phyloP scores from a whole-genome alignment of 2,888 invertebrate genomes.

The Drosophila prolongata region DNA sequence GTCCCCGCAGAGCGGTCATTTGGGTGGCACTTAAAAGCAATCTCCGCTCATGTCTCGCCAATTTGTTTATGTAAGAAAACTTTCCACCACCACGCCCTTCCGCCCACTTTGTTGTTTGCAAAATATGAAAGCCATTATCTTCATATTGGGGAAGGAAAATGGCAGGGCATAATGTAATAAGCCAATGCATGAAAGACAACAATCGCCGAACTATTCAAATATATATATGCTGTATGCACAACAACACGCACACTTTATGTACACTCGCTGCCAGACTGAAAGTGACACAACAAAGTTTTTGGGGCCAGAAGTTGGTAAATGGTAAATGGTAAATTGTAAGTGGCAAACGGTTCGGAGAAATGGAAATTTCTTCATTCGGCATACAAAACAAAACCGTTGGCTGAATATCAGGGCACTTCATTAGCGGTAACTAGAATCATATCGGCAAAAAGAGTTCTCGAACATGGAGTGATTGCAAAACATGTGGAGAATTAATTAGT shows the following conservation, averaged over 20 bases:
- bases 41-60: conserved; percentile 12
- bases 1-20: conserved; percentile 1
- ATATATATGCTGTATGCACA: not conserved
- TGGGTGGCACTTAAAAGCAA: conserved; percentile 2
- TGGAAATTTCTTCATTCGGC: conserved; percentile 6
- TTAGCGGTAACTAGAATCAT: conserved; percentile 7
- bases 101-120: conserved; percentile 33
- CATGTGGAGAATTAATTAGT: not conserved
- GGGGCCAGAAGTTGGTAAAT: conserved; percentile 11
- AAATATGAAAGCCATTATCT: conserved; percentile 67
- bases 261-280: conserved; percentile 10
- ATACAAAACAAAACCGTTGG: conserved; percentile 11
- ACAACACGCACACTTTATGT: not conserved
- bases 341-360: conserved; percentile 9
- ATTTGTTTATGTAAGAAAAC: conserved; percentile 18
- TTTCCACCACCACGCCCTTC: conserved; percentile 1
- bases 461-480: not conserved
- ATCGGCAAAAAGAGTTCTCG: not conserved
- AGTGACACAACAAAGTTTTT: conserved; percentile 29
- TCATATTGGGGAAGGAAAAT: not conserved
- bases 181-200: conserved; percentile 10
- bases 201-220: conserved; percentile 25
- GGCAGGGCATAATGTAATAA: conserved; percentile 7
- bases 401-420: conserved; percentile 17
- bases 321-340: conserved; percentile 7